Evolutionary conservation across 2,888 invertebrate species (phyloP), one percentile per base, ranked within the genome.

Genomic region (Elysia crispata): DNA sequence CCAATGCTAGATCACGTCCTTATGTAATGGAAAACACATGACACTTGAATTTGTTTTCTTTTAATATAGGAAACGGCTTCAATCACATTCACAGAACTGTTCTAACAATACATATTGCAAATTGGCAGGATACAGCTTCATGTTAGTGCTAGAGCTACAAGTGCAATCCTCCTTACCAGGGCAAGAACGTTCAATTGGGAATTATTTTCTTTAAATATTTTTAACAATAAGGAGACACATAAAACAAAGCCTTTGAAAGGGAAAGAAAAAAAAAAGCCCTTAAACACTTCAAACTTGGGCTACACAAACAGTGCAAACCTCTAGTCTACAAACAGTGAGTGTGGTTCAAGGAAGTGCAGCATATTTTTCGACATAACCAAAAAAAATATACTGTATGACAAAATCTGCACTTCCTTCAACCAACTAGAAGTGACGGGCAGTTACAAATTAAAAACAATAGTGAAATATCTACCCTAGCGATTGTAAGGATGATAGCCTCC

Each of bases 401-500:
- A 41, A 3, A 41, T 41, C 41, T 41, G 41, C 41, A 41, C 41
- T 41, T 41, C 41, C 41, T 41, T 41, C 11, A 41, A 41, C 41
- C 41, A n/a, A n/a, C n/a, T 11, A 23, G 54, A 77, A 81, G 69
- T 50, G 57, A 81, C 67, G 73, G 81, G 75, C 70, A 78, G 33
- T 74, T 73, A 78, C 77, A 75, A 81, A 60, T 78, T 28, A 73
- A 72, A 77, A 75, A 60, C 49, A 77, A 60, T 30, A 75, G 75
- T 67, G 30, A 76, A 74, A 78, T 74, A 78, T 74, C 75, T 74
- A 33, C 69, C 75, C 77, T 84, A 87, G 82, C 85, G 85, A 83
- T 86, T 88, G 85, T 89, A 89, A 77, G 89, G 89, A 80, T 88
- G 86, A 86, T 88, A 89, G 76, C 87, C 85, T 80, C 86, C 86